Base-by-base conservation (phyloP, 2,113 vertebrate species). In the Epinephelus cyanopodus region DNA sequence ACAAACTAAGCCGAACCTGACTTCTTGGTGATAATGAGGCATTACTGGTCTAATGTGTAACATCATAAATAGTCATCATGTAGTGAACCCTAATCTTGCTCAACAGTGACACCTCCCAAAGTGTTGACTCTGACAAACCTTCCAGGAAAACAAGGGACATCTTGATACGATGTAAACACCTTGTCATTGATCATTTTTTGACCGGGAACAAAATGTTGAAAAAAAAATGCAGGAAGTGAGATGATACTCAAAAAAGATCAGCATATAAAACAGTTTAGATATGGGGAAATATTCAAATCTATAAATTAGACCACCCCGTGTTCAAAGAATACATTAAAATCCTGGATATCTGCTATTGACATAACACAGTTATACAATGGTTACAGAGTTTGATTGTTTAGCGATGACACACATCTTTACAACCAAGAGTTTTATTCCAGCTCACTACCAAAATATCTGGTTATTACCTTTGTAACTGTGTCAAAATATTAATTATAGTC, bases 91-190 rank as follows among this genome's bases (percentile, higher is more conserved):
- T 4, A 77, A 62, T 69, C 68, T 82, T 4, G 19, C 33, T 45
- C 45, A 57, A 56, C 33, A 71, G 37, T 25, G 39, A 64, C n/a
- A 19, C 8, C 33, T 79, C 60, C 68, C 21, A n/a, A 54, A n/a
- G 64, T 68, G 39, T 18, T 33, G 50, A 66, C 60, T 75, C 69
- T 58, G 7, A 74, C 54, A 29, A 76, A 47, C 33, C 57, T 70
- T 83, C 42, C 53, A 74, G 57, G 58, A 74, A 86, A 83, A 68
- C 37, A 69, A 84, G n/a, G 18, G 47, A 19, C 12, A 29, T 61
- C 17, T 15, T 37, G 82, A 53, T 67, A 54, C 3, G 17, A 2
- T 21, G 2, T 61, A 63, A 63, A 79, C 69, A 56, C 2, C 29
- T 15, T 37, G 21, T 18, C 19, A 14, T 19, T 74, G 1, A 42